Evolutionary conservation across 2,113 vertebrate genomes (phyloP), one percentile per base, ranked within the genome.

Genomic region (Microcebus tavaratra): DNA sequence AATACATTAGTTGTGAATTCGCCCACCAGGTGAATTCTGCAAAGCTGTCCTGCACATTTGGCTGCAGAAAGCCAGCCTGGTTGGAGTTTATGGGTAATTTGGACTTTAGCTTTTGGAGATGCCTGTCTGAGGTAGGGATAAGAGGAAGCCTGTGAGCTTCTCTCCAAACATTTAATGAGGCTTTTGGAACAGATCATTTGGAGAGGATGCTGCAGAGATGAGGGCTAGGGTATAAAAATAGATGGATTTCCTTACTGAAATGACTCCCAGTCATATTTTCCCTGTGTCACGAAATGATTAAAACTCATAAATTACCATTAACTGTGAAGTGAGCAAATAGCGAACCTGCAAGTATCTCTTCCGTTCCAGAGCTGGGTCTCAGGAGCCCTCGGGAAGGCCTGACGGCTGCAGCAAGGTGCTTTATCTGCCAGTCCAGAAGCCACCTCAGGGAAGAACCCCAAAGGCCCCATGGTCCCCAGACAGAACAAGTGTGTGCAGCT

Each of bases 181-280:
- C 80, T 72, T 94, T 61, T 39, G 80, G 80, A 88, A 85, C 31
- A 83, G 70, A 42, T 50, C 36, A 75, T 78, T 67, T 94, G 87
- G 84, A 90, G 45, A 78, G 25, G 34, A 76, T 34, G 48, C 65
- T 88, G 70, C 61, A 55, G 53, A 53, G 65, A 80, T 59, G 80
- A 88, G 65, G 53, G 23, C 50, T 31, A 53, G 36, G 31, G 55
- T 88, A n/a, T 90, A 94, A 94, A 97, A 95, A 88, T 88, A 95
- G 88, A 96, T 86, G 80, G 31, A 83, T 92, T 95, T 96, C 81
- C 81, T 97, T 83, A 92, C 27, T 88, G 76, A 88, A 97, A 85
- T 72, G 76, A 81, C 36, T 87, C 53, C 65, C 34, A 20, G 65
- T 36, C 59, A 14, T 61, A 70, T 67, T 85, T 91, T 75, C 61